Conservation (phyloP, 2,888 invertebrate genomes). For the Acheta domesticus region DNA sequence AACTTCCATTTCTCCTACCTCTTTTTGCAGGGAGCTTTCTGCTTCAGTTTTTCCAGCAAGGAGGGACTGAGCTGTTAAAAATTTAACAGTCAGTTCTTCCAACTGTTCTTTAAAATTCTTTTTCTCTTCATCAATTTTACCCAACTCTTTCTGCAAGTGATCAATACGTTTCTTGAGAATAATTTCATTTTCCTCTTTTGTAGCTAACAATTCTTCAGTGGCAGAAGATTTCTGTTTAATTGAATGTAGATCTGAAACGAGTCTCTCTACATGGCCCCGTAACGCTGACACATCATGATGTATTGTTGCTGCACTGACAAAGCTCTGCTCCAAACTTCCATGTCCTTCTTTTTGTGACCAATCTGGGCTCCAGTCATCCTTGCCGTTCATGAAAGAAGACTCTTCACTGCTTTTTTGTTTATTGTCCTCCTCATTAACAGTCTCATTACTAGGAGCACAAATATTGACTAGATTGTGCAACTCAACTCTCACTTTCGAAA, state of each 20-base stretch:
- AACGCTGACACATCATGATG: conserved; percentile 11
- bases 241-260: not conserved
- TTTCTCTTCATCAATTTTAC: not conserved
- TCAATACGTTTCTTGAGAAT: not conserved
- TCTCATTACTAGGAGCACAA: not conserved
- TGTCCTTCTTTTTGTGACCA: not conserved
- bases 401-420: too few species aligned
- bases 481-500: not conserved
- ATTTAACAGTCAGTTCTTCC: conserved; percentile 30
- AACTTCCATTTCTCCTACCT: conserved; percentile 28
- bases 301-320: not conserved
- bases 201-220: conserved; percentile 20
- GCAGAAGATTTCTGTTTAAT: not conserved
- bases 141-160: not conserved
- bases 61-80: conserved; percentile 26
- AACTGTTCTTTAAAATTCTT: not conserved
- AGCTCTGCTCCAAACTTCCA: conserved; percentile 4
- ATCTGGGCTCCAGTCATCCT: not conserved
- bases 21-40: conserved; percentile 12
- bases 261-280: not conserved
- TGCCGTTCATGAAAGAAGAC: too few species aligned
- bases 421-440: not conserved
- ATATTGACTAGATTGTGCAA: not conserved
- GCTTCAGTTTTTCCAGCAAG: conserved; percentile 32
- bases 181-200: not conserved